These are phyloP conservation scores for Lindbergichthys nudifrons DNA, from an alignment of 2,797 vertebrate genomes.

Conservation along the genomic window DNA sequence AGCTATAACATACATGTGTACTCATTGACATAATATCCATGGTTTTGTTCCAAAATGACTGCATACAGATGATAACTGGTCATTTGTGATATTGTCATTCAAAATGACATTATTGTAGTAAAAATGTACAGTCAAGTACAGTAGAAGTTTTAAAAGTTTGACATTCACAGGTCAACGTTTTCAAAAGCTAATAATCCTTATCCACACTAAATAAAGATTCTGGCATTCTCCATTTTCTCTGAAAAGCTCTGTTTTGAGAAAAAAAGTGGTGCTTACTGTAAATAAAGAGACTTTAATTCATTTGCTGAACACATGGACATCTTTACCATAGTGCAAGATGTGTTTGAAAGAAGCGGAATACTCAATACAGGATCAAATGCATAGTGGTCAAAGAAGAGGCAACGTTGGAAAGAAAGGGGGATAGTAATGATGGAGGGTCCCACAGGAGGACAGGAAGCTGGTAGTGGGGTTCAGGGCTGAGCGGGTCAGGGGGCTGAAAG, in stretches of 20 bases:
- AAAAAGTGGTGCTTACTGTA: not conserved
- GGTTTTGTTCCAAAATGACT: not conserved
- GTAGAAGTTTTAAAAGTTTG: not conserved
- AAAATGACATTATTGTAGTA: slow-evolving; percentile 1
- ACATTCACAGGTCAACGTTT: slow-evolving; percentile 2
- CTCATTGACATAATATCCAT: not conserved
- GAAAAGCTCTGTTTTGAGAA: not conserved
- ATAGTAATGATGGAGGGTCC: slow-evolving; percentile 4
- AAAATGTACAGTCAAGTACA: not conserved
- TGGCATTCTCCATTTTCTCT: no score
- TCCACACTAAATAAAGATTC: not conserved
- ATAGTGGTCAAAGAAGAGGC: not conserved
- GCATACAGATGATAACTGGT: not conserved
- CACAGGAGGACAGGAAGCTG: slow-evolving; percentile 54
- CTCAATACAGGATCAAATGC: not conserved
- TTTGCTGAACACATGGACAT: not conserved
- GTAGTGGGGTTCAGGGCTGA: slow-evolving; percentile 39
- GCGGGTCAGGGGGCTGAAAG: slow-evolving; percentile 33
- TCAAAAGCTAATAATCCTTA: not conserved
- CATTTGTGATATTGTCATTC: not conserved
- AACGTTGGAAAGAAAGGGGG: slow-evolving; percentile 2
- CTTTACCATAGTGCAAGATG: slow-evolving; percentile 12
- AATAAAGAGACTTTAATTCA: not conserved
- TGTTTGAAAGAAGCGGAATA: slow-evolving; percentile 4
- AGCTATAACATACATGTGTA: no score